Base-by-base conservation (phyloP, 2,797 vertebrate genomes). In the Acanthiza pusilla region DNA sequence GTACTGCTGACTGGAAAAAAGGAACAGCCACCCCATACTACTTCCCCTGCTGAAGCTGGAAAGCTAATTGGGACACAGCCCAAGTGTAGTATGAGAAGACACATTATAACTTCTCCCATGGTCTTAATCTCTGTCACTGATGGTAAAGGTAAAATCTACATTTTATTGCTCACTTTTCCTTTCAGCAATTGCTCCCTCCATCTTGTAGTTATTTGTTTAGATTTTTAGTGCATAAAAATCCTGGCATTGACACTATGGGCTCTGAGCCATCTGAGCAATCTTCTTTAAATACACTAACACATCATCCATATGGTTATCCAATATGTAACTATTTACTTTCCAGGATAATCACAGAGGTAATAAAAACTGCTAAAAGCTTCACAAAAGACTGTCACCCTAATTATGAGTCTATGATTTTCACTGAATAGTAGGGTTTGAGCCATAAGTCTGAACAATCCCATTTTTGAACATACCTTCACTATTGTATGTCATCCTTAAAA, bases 241-340 rank as follows among this genome's bases (percentile, higher is more conserved):
- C 83, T 96, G 94, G 96, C 91, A 96, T 27, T 79, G 84, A 48
- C 75, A 71, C 72, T 89, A 76, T 11, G 77, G 95, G 96, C 95
- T 88, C 73, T 40, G 76, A 94, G 96, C 95, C 96, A 96, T 91
- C 79, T 96, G 94, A 96, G 91, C 92, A 97, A 94, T 96, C 92
- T 92, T 93, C 96, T 93, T 91, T 94, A 96, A 96, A 96, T 94
- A 93, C 48, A 92, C 85, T 83, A 93, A 88, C 84, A 88, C 79
- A 92, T 75, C 92, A 96, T 60, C 94, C 96, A 84, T 96, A 95
- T 95, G 95, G 93, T 86, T 94, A 96, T 47, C 82, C 89, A 94
- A 84, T 76, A 96, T 93, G 95, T 93, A 96, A 94, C 95, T 94
- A 85, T 94, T 96, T 94, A 88, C 82, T 74, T 88, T 73, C 89